phyloP scores from a whole-genome alignment of 2,797 vertebrate genomes.

The Gallinago stenura region DNA sequence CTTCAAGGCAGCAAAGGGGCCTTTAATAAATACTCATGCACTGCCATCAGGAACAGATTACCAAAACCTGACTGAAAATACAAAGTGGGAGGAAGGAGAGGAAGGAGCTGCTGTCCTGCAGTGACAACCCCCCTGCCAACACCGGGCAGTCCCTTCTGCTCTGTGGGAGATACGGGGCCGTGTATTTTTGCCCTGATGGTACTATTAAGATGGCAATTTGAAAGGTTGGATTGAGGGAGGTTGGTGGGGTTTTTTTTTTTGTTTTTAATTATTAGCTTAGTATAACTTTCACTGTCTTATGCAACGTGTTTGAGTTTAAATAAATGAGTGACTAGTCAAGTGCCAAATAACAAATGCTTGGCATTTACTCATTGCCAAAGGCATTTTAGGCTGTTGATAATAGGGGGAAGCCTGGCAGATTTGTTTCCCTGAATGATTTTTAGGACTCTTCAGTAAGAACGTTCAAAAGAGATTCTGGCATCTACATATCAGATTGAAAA shows the following conservation, averaged over 20 bases:
- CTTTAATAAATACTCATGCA: background rate
- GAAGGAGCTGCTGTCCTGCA: background rate
- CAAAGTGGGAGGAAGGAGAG: background rate
- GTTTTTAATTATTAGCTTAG: background rate
- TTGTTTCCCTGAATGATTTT: conserved; percentile 28
- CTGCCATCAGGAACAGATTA: background rate
- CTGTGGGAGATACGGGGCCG: accelerated
- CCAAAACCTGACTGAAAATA: background rate
- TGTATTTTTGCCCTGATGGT: background rate
- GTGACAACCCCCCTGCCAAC: background rate
- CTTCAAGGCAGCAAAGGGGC: background rate
- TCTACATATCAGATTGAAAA: background rate
- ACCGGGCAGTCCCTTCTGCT: background rate
- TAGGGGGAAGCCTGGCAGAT: background rate
- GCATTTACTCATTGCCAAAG: conserved; percentile 42
- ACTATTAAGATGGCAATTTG: background rate
- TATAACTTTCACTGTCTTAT: background rate
- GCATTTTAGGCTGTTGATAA: conserved; percentile 20
- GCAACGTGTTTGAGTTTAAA: conserved; percentile 16
- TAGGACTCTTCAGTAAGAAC: background rate
- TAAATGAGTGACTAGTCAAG: conserved; percentile 32
- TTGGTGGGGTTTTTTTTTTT: background rate
- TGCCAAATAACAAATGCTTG: conserved; percentile 37
- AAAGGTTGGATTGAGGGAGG: background rate
- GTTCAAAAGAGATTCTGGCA: background rate